Evolutionary conservation across 2,888 invertebrate species (phyloP), one percentile per base, ranked within the genome.

Genomic region (Coleophora flavipennella): DNA sequence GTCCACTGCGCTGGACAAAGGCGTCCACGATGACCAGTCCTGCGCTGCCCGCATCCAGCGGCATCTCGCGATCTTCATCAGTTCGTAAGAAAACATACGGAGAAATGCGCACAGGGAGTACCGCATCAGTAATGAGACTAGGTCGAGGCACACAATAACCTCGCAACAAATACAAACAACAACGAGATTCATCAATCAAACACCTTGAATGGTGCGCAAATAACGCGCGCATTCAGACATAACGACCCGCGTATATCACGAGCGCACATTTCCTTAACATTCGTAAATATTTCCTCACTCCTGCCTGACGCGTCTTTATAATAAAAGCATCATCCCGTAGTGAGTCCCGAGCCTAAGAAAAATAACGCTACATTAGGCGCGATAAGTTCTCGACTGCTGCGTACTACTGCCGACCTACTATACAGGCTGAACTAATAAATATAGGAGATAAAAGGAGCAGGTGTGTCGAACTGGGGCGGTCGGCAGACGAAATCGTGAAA

Each of bases 261-360:
- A 43, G 52, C 59, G 56, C 59, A 59, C 60, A 61, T 66, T 61
- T 60, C 64, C 62, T 59, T 61, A 62, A 67, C 74, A 67, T 66
- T 60, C 62, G 65, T 68, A 73, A 75, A 77, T 71, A 78, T 72
- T 71, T 63, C 64, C 62, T 42, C 43, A 67, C 62, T 59, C 67
- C 60, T 61, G 59, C 67, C 60, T 61, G 60, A 67, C 74, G 71
- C 74, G 75, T 71, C 71, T 70, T 74, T 71, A 75, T 78, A 79
- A 81, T 80, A 83, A 79, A 79, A 81, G 77, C 75, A 79, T 79
- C 79, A 73, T 66, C 62, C 64, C 58, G 55, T 46, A 54, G 59
- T 53, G 55, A 55, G 53, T 54, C 51, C 52, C 50, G 52, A 49
- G 51, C 49, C 53, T 38, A 50, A 51, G 55, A 61, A 63, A 70